Percentiles rank a stretch among this genome's conserved stretches.
These are phyloP conservation scores for Corythaixoides concolor DNA, from an alignment of 2,113 vertebrate species.

Conservation along the genomic window DNA sequence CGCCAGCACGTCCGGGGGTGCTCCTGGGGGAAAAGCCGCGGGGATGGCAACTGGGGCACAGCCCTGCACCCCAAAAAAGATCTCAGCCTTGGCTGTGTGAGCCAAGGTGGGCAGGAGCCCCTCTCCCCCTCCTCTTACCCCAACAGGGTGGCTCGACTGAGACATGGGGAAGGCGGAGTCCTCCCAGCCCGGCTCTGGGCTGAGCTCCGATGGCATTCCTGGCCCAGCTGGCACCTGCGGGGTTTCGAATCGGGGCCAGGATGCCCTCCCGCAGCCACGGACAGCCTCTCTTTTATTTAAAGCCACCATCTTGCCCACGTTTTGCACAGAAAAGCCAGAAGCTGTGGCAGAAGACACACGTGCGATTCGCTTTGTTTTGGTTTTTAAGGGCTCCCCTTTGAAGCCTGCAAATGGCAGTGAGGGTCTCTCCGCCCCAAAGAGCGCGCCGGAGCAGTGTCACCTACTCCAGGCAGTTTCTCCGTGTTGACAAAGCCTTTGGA, in stretches of 20 bases:
- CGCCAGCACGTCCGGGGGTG: not conserved
- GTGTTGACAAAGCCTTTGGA: not conserved
- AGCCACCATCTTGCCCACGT: not conserved
- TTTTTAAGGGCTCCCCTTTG: not conserved
- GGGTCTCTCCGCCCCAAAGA: not conserved
- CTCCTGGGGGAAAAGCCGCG: not conserved
- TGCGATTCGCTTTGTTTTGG: not conserved
- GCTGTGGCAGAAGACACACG: not conserved
- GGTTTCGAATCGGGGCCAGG: not conserved
- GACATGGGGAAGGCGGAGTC: too few species aligned
- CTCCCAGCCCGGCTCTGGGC: not conserved
- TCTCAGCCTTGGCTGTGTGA: accelerated
- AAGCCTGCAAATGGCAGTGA: not conserved
- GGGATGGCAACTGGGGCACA: not conserved
- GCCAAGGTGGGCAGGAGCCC: accelerated
- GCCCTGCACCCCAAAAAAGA: accelerated
- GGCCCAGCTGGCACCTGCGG: accelerated
- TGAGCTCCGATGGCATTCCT: not conserved
- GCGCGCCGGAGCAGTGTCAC: not conserved
- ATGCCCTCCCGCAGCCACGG: not conserved
- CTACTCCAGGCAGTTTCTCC: not conserved
- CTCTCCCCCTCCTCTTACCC: not conserved
- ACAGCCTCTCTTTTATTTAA: not conserved
- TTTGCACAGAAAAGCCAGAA: not conserved
- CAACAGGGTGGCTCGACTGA: accelerated